These are phyloP conservation scores for Chirona hameri DNA, from an alignment of 2,888 invertebrate genomes.

Conservation along the genomic window DNA sequence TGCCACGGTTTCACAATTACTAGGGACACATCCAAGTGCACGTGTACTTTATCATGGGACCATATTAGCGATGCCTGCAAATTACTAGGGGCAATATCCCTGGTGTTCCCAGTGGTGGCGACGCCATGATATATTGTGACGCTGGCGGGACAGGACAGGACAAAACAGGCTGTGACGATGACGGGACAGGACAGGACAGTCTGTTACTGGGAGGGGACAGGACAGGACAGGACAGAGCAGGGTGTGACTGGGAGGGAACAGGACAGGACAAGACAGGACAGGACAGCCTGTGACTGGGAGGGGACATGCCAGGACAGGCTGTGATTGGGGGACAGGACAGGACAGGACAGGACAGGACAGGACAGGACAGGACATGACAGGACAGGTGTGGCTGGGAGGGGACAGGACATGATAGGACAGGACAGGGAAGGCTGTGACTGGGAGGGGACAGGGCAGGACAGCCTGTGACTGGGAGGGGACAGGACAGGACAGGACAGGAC, in stretches of 20 bases:
- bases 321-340: background rate
- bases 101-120: too few relatives aligned
- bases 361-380: background rate
- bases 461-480: conserved; percentile 2
- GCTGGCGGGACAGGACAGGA: too few relatives aligned
- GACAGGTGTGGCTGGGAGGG: background rate
- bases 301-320: background rate
- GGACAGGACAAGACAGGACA: background rate
- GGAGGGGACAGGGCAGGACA: background rate
- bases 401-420: background rate
- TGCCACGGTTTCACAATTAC: too few relatives aligned
- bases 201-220: too few relatives aligned
- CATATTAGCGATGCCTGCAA: too few relatives aligned
- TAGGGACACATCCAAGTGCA: too few relatives aligned
- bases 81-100: too few relatives aligned
- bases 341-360: background rate
- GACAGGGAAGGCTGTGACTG: too few relatives aligned
- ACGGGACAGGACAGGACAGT: too few relatives aligned
- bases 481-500: background rate
- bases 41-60: too few relatives aligned
- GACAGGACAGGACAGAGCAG: background rate
- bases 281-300: background rate
- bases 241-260: background rate
- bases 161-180: too few relatives aligned
- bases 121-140: too few relatives aligned